Evolutionary conservation across 2,113 vertebrate species (phyloP).

Genomic region (Zosterops borbonicus): DNA sequence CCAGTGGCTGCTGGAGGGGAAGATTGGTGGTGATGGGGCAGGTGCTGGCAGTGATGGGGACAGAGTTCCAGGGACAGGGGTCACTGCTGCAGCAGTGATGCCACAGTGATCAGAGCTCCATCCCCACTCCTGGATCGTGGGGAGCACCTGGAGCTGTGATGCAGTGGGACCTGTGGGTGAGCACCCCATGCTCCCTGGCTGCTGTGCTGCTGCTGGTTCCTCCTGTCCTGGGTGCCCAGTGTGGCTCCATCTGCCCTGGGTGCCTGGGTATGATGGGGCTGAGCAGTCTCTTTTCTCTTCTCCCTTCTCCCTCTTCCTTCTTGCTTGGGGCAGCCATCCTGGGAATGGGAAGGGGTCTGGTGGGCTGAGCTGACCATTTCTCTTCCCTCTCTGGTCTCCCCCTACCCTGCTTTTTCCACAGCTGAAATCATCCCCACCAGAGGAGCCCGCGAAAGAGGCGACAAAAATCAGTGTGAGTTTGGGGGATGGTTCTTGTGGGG

Average conservation of each 20-base stretch:
- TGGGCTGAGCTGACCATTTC: conserved; percentile 20
- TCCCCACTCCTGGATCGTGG: rapidly evolving
- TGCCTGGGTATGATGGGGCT: neutral
- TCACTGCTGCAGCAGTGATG: neutral
- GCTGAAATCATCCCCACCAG: conserved; percentile 79
- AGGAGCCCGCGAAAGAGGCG: conserved; percentile 83
- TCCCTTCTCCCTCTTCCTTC: neutral
- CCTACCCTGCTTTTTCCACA: conserved; percentile 51
- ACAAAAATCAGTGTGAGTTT: conserved; percentile 97
- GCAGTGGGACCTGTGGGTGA: neutral
- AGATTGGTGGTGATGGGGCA: neutral
- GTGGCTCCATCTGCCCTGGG: neutral
- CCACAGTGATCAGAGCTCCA: neutral
- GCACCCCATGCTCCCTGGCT: rapidly evolving
- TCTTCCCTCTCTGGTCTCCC: neutral
- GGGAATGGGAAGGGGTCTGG: neutral
- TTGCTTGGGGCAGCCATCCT: neutral
- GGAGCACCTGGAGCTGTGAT: neutral
- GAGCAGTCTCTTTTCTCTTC: neutral
- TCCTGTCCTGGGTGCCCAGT: rapidly evolving
- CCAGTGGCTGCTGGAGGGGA: neutral
- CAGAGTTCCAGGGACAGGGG: neutral
- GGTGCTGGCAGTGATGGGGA: neutral
- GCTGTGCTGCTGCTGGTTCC: neutral
- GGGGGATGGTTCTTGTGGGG: neutral